Evolutionary conservation across 1,140 invertebrate species (phyloP).

Genomic region (Sipha flava): DNA sequence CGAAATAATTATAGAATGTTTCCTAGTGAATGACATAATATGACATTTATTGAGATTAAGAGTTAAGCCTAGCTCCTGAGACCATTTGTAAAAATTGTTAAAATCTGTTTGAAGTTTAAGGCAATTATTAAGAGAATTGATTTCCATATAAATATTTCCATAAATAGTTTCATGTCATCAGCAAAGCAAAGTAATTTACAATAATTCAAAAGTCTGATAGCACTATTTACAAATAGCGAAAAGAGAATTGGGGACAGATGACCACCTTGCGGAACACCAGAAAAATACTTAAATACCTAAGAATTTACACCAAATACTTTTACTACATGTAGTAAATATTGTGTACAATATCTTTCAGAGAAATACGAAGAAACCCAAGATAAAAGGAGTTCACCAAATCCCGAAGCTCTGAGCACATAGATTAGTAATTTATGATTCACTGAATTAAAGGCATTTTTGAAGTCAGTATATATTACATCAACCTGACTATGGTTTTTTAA

Average conservation of each 20-base stretch:
- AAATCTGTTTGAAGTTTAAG: neutral
- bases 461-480: conserved; percentile 37
- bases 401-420: conserved; percentile 27
- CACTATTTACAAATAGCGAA: neutral
- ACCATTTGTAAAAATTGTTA: neutral
- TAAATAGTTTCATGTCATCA: too few relatives aligned
- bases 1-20: neutral
- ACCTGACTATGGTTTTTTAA: conserved; percentile 21
- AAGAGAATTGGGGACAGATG: neutral
- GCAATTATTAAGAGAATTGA: too few relatives aligned
- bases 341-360: neutral
- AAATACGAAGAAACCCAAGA: conserved; percentile 10
- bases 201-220: too few relatives aligned
- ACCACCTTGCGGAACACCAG: neutral
- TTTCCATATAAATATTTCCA: too few relatives aligned
- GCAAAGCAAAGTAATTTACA: neutral
- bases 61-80: neutral
- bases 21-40: neutral
- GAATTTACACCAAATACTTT: neutral
- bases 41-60: neutral
- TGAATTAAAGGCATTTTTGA: conserved; percentile 39
- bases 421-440: conserved; percentile 36
- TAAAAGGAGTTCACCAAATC: neutral
- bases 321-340: too few relatives aligned
- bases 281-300: neutral